Percentiles rank a stretch among this genome's conserved stretches.
phyloP scores from a whole-genome alignment of 2,113 vertebrate species.

The Chamaetylas fuelleborni region DNA sequence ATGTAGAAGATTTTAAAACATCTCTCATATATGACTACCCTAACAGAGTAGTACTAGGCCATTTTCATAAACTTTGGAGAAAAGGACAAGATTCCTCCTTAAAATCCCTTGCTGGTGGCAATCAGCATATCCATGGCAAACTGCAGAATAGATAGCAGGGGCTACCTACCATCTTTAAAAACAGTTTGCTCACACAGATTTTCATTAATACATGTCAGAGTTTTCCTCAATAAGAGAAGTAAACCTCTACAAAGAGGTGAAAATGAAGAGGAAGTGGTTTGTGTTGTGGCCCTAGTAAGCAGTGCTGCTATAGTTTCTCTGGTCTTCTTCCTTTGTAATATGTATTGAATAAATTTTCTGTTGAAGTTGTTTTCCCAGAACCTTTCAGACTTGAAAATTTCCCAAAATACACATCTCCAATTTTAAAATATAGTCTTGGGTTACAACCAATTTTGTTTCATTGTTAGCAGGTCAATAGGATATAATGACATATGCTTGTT shows the following conservation, averaged over 20 bases:
- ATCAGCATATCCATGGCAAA: neutral
- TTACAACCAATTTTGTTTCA: neutral
- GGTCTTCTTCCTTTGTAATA: neutral
- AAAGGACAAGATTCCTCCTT: neutral
- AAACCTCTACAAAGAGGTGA: neutral
- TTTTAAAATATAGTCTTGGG: neutral
- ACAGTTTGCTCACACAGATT: neutral
- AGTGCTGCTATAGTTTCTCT: neutral
- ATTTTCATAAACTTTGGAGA: neutral
- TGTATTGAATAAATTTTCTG: neutral
- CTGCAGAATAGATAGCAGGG: neutral
- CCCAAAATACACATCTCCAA: neutral
- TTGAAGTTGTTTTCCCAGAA: neutral
- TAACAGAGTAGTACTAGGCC: neutral
- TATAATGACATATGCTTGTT: neutral
- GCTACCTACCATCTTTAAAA: neutral
- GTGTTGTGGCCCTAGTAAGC: neutral
- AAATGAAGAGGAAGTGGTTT: neutral
- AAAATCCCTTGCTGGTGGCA: neutral
- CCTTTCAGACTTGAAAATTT: neutral
- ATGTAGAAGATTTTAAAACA: neutral
- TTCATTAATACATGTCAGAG: neutral
- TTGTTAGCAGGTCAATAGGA: neutral
- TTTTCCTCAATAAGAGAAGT: neutral
- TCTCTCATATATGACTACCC: neutral